These are phyloP conservation scores for Equus przewalskii DNA, from an alignment of 2,113 vertebrate species.

Conservation along the genomic window DNA sequence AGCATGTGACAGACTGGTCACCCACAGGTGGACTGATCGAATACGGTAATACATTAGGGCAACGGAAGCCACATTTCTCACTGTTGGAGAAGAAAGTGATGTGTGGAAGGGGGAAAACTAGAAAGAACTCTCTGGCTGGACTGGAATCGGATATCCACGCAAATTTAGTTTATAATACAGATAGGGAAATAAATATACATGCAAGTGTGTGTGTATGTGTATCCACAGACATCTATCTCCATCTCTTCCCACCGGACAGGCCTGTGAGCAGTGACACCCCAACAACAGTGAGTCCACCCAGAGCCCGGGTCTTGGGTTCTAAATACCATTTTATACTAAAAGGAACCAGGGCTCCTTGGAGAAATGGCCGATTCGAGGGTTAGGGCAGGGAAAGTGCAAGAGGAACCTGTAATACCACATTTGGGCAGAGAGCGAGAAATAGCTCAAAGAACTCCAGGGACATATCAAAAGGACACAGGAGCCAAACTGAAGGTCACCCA, in stretches of 20 bases:
- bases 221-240: neutral
- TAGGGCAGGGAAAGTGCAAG: neutral
- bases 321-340: neutral
- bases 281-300: neutral
- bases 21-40: no score
- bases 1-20: neutral
- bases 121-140: neutral
- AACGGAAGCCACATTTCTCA: neutral
- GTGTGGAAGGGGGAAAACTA: neutral
- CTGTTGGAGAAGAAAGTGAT: neutral
- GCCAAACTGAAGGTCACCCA: neutral
- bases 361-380: neutral
- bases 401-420: accelerated
- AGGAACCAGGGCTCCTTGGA: neutral
- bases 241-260: neutral
- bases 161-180: neutral
- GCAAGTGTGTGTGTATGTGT: neutral
- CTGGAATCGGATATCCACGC: neutral
- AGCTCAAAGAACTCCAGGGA: neutral
- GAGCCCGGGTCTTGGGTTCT: neutral
- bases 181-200: neutral
- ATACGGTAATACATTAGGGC: no score
- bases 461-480: neutral
- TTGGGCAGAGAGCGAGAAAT: neutral
- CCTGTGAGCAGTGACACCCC: neutral